Evolutionary conservation across 2,797 vertebrate genomes (phyloP), one percentile per base, ranked within the genome.

Genomic region (Mus spretus): DNA sequence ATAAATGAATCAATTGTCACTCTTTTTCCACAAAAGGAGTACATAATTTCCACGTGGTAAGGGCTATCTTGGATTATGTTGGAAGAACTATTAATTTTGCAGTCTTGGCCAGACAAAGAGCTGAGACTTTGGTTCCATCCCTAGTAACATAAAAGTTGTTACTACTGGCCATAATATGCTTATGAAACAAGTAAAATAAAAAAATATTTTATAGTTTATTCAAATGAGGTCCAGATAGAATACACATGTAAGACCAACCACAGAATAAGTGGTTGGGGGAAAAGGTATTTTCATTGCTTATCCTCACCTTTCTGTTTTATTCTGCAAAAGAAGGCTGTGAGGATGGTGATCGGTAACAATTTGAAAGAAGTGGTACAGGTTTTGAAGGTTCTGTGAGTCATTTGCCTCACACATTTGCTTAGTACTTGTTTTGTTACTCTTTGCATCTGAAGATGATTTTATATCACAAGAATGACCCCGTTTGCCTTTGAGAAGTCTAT

Each of bases 391-490:
- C 53, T 13, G 53, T 81, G 67, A 87, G 70, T 80, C 53, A 6
- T 89, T 77, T 94, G 70, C 50, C 40, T 91, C 24, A 92, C 4
- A 24, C 80, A 89, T 86, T 96, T 95, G 17, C 26, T n/a, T 70
- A 85, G 61, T 84, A 89, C 22, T 59, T 78, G 3, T n/a, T 94
- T 4, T 89, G 57, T 57, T 95, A 67, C 24, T n/a, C 34, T 89
- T 96, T 89, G n/a, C 83, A 31, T 81, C 10, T 93, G 53, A 89
- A 83, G 55, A 90, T 96, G 31, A 31, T 81, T 22, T 34, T 89
- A 13, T 34, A 72, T 15, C 31, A 19, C 24, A 86, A 92, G 72
- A 94, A 34, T 81, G 5, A 50, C 40, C 55, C 31, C 90, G 22
- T 79, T 14, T 34, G 75, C 70, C 47, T 88, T 44, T 67, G 37